phyloP scores from a whole-genome alignment of 2,797 vertebrate genomes.

The Gouania willdenowi region DNA sequence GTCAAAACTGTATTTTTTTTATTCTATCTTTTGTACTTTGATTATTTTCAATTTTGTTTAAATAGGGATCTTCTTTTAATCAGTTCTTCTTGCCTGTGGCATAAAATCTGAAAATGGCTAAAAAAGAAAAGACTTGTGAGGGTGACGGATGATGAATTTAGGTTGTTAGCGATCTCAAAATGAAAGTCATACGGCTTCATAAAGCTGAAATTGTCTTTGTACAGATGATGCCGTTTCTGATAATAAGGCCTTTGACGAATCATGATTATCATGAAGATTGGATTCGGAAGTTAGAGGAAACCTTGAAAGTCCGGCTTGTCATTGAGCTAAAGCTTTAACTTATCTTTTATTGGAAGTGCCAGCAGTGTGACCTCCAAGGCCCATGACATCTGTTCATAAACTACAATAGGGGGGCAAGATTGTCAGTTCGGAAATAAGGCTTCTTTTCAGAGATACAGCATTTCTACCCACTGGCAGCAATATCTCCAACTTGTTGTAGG shows the following conservation, averaged over 20 bases:
- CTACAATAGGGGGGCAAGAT: conserved; percentile 48
- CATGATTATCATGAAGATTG: conserved; percentile 53
- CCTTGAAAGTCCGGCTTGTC: conserved; percentile 51
- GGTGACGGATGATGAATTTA: no score
- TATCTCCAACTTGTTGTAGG: conserved; percentile 59
- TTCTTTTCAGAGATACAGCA: conserved; percentile 52
- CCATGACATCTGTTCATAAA: conserved; percentile 54
- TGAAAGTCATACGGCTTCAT: conserved; percentile 65
- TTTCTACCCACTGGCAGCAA: conserved; percentile 42
- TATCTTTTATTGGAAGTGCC: conserved; percentile 60
- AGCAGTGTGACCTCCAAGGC: conserved; percentile 61
- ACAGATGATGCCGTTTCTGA: conserved; percentile 61
- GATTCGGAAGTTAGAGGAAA: conserved; percentile 51
- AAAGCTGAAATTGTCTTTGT: conserved; percentile 56
- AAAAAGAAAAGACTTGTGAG: no score
- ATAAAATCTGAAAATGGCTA: no score
- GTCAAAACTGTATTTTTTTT: no score
- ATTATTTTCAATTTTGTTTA: no score
- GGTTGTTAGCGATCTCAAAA: conserved; percentile 50
- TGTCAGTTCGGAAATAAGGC: conserved; percentile 54
- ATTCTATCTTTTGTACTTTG: no score
- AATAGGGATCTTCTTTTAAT: no score
- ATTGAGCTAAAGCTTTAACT: conserved; percentile 58
- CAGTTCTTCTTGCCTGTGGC: no score
- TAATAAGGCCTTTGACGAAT: conserved; percentile 61